These are phyloP conservation scores for Urocyon cinereoargenteus DNA, from an alignment of 2,797 vertebrate genomes.

Conservation along the genomic window DNA sequence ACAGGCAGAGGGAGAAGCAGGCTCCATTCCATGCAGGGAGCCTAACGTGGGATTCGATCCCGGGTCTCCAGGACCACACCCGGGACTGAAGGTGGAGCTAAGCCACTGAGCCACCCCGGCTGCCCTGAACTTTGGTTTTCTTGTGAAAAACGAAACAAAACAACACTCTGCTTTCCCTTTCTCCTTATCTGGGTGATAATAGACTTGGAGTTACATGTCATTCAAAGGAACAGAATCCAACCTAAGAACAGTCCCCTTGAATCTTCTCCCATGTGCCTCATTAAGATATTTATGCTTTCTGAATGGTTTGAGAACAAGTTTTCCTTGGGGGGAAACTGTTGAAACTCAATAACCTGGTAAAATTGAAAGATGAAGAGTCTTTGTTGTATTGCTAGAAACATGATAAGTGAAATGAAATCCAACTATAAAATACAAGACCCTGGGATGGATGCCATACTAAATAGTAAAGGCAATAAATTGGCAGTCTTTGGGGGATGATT, in stretches of 20 bases:
- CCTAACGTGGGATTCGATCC: too few species aligned
- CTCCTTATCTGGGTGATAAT: neutral
- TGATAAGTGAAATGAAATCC: neutral
- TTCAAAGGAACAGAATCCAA: neutral
- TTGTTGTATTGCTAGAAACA: neutral
- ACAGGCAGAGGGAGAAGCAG: too few species aligned
- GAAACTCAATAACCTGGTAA: neutral
- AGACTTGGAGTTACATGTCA: neutral
- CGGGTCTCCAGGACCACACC: too few species aligned
- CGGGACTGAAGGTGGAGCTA: too few species aligned
- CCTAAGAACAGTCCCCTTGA: neutral
- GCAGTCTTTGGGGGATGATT: neutral
- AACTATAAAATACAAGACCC: neutral
- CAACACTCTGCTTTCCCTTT: conserved; percentile 16
- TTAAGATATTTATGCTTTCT: neutral
- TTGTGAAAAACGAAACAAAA: conserved; percentile 53
- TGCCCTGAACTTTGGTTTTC: conserved; percentile 19
- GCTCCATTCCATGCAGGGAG: too few species aligned
- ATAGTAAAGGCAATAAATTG: neutral
- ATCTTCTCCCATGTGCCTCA: neutral
- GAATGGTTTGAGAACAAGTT: neutral
- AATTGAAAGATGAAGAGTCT: neutral
- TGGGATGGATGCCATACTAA: neutral
- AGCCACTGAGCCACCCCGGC: too few species aligned
- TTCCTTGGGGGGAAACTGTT: neutral